Evolutionary conservation across 2,113 vertebrate species (phyloP).

Genomic region (Ceyx melanurus): DNA sequence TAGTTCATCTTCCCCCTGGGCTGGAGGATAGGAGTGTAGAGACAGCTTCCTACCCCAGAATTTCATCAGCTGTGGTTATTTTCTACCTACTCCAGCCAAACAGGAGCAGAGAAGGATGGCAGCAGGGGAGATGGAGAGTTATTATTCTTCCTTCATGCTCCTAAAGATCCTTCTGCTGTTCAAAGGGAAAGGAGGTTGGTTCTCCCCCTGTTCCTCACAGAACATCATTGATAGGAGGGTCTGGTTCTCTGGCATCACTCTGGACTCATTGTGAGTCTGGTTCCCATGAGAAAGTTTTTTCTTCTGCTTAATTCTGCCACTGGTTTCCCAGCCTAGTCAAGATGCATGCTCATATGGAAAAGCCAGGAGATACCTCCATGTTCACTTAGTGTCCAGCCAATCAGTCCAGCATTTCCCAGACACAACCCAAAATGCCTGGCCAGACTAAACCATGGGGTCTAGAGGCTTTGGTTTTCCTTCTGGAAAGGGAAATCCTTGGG

Average conservation of each 20-base stretch:
- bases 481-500: background rate
- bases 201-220: background rate
- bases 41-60: background rate
- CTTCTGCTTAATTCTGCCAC: background rate
- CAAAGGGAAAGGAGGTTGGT: background rate
- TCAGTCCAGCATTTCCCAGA: background rate
- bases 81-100: background rate
- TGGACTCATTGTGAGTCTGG: background rate
- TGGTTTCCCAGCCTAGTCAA: background rate
- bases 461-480: background rate
- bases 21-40: background rate
- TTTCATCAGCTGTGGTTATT: background rate
- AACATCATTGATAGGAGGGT: fast-evolving
- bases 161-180: background rate
- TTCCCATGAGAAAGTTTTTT: background rate
- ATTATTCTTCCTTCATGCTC: background rate
- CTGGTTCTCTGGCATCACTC: background rate
- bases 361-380: background rate
- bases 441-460: background rate
- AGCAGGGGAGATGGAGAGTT: background rate
- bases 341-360: background rate
- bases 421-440: background rate
- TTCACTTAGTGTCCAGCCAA: background rate
- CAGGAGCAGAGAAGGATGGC: background rate
- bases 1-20: background rate